Base-by-base conservation (phyloP, 2,888 invertebrate genomes). In the Orchestes rusci region DNA sequence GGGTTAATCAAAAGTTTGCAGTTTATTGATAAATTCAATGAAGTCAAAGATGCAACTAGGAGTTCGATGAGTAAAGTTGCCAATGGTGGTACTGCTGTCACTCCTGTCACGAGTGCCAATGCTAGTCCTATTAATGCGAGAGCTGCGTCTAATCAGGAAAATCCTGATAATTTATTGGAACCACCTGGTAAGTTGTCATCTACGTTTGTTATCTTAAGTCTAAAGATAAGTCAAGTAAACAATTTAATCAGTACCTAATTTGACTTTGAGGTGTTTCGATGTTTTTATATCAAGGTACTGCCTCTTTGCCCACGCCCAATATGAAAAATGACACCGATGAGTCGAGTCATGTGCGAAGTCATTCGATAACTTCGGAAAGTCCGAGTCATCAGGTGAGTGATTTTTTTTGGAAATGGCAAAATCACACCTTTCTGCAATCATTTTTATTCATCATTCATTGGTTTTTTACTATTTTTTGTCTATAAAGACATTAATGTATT, bases 1-100 rank as follows among this genome's bases (percentile, higher is more conserved):
- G n/a, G n/a, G n/a, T n/a, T n/a, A n/a, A n/a, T n/a, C n/a, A n/a
- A n/a, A n/a, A n/a, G n/a, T n/a, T 61, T 62, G 43, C 54, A 91
- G 90, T 96, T 96, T 72, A 93, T 95, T 59, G 95, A 96, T 69
- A 95, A 96, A 71, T 96, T 96, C 70, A 92, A 94, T 74, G 95
- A 96, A 70, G 93, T 96, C 17, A 95, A 95, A 67, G 95, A 95
- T 68, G 88, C 94, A 29, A 94, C 94, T 10, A 82, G 85, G 60
- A 74, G 76, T 62, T 80, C 82, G 43, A 77, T 77, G 54, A 74
- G 76, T 44, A 82, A 81, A 63, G 74, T 76, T 12, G 72, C 75
- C 18, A 78, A 78, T 62, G 78, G 73, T 15, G 69, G 66, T 50
- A 50, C 67, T 33, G 84, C 82, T 1, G 85, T 82, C 32, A 89